Base-by-base conservation (phyloP, 2,797 vertebrate species). In the Phoeniculus purpureus region DNA sequence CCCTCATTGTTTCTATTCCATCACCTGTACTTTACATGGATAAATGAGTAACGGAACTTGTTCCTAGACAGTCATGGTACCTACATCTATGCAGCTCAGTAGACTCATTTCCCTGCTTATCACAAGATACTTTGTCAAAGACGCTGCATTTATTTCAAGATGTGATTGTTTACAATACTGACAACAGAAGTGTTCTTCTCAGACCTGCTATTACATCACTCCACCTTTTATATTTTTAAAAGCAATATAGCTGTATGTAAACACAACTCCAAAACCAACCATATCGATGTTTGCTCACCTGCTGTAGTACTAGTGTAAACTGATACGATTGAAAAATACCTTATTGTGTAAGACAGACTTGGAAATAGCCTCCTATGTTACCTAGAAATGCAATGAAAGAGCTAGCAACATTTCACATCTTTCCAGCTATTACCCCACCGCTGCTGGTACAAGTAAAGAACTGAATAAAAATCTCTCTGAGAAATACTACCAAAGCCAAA, bases 251-350 rank as follows among this genome's bases (percentile, higher is more conserved):
- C 25, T 73, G 20, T 59, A 74, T 59, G n/a, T 58, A 81, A 13
- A 48, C 73, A 64, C 0, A 6, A 93, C 71, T 84, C 58, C 70
- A 67, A 89, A 81, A 51, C 12, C 48, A 92, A 52, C 11, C 31
- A 64, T 92, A 93, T 85, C 77, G 55, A 56, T 92, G 87, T 96
- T 94, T 94, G 87, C 31, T 94, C 95, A 96, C 83, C 94, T 96
- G 89, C 85, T 92, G 43, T 55, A 52, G 71, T 50, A 83, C 51
- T 84, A 73, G 64, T 71, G 85, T 75, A 93, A 94, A 93, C 15
- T 11, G 5, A 37, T 51, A 70, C 74, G 61, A 89, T 25, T 92
- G 60, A 95, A 96, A 95, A 84, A 85, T 55, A 71, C 6, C 55
- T 56, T 85, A 48, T 81, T 94, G 47, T 79, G 56, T 71, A 68